These are phyloP conservation scores for Eulemur coronatus DNA, from an alignment of 2,797 vertebrate genomes.

Conservation along the genomic window DNA sequence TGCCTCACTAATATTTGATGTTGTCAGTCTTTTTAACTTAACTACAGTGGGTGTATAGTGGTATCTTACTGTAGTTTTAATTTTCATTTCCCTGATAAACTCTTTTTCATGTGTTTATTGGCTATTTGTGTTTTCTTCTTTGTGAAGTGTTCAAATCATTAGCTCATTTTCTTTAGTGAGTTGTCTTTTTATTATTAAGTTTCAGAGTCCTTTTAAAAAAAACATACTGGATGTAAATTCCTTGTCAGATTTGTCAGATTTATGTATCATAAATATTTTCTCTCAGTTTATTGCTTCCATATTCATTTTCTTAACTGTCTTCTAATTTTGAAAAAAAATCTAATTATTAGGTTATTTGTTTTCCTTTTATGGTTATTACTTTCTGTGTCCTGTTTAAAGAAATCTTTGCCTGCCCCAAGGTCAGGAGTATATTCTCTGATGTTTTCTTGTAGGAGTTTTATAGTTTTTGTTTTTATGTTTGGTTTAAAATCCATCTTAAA, in stretches of 20 bases:
- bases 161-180: background rate
- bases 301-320: background rate
- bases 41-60: background rate
- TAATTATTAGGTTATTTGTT: background rate
- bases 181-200: slow-evolving; percentile 17
- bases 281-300: background rate
- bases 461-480: background rate
- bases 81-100: background rate
- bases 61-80: background rate
- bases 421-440: background rate
- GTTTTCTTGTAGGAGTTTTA: background rate
- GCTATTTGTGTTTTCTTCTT: background rate
- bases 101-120: background rate
- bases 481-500: background rate
- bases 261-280: background rate
- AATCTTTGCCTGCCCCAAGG: background rate
- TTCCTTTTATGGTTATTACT: background rate
- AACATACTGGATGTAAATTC: background rate
- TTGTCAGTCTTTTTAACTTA: background rate
- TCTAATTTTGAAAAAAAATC: background rate
- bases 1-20: background rate
- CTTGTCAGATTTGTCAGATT: background rate
- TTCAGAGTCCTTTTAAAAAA: background rate
- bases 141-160: background rate
- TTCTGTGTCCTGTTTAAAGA: background rate